A percentile compares a stretch with the other conserved stretches of the same genome.
Evolutionary conservation across 2,113 vertebrate genomes (phyloP).

Genomic region (Phalacrocorax pelagicus): DNA sequence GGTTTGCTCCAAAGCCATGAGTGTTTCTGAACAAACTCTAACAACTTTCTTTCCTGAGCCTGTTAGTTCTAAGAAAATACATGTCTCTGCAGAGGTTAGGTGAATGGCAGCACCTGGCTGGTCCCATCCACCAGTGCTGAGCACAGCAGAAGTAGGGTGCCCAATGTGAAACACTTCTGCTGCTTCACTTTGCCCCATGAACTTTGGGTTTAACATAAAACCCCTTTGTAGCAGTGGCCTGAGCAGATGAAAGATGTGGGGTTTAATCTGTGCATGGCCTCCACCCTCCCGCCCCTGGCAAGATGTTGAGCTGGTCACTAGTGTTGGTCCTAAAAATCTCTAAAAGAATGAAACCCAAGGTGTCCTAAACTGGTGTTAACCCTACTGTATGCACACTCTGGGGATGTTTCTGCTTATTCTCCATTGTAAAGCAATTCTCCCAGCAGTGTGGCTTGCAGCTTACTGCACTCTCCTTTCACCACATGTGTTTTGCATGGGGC

Average conservation of each 20-base stretch:
- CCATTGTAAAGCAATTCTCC: neutral
- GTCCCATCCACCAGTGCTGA: neutral
- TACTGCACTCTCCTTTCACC: neutral
- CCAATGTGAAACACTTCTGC: neutral
- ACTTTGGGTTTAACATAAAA: neutral
- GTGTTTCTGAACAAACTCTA: neutral
- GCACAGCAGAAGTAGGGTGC: neutral
- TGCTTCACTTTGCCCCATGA: neutral
- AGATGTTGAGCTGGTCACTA: neutral
- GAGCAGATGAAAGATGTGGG: neutral
- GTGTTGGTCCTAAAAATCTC: neutral
- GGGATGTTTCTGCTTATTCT: neutral
- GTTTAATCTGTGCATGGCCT: neutral
- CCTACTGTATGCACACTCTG: fast-evolving
- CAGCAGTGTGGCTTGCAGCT: neutral
- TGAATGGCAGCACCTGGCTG: neutral
- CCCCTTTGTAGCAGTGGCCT: neutral
- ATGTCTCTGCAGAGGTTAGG: neutral
- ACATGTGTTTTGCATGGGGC: fast-evolving
- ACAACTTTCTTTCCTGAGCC: neutral
- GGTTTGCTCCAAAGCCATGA: neutral
- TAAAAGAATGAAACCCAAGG: neutral
- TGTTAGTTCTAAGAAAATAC: neutral
- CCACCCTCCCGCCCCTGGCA: neutral
- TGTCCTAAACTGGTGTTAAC: neutral